phyloP scores from a whole-genome alignment of 2,113 vertebrate species.

The Prionailurus viverrinus region DNA sequence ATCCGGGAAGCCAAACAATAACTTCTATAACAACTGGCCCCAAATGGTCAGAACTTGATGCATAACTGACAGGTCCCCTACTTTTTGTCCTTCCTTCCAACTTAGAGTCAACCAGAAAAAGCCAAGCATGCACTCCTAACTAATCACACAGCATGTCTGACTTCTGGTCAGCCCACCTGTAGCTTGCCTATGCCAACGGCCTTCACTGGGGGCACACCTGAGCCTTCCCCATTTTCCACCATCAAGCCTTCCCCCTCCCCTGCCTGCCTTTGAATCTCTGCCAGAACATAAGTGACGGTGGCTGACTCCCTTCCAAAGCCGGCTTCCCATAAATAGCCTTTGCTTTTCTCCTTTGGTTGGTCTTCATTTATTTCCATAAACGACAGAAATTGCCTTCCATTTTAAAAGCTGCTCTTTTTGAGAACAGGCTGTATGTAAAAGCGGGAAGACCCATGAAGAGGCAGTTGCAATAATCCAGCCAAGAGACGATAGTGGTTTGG shows the following conservation, averaged over 20 bases:
- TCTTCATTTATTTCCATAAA: neutral
- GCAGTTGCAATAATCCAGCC: neutral
- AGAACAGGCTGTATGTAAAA: neutral
- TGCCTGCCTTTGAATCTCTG: neutral
- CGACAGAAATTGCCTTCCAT: neutral
- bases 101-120: neutral
- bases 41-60: neutral
- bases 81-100: neutral
- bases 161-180: neutral
- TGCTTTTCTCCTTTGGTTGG: neutral
- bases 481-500: neutral
- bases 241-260: neutral
- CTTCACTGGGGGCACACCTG: rapidly evolving
- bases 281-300: neutral
- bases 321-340: neutral
- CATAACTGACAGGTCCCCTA: neutral
- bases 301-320: neutral
- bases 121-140: neutral
- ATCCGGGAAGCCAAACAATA: neutral
- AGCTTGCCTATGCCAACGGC: neutral
- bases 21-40: neutral
- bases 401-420: neutral
- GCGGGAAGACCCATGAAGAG: neutral
- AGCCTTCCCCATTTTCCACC: neutral
- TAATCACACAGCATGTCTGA: too few relatives aligned